These are phyloP conservation scores for Pseudomyrmex concolor DNA, from an alignment of 1,140 invertebrate genomes.

Conservation along the genomic window DNA sequence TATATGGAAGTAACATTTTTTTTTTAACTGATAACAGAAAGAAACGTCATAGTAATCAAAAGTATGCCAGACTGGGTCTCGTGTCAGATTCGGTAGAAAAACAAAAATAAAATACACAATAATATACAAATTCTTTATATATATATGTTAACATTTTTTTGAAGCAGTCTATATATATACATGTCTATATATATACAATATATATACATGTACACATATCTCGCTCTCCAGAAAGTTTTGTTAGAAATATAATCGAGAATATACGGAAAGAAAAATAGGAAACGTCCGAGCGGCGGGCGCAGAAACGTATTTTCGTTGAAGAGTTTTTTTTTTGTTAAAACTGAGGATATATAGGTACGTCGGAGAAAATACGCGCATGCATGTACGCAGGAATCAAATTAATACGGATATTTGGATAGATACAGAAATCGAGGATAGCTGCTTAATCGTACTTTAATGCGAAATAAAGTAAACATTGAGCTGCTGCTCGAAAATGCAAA, in stretches of 20 bases:
- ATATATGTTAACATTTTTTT: too few species aligned
- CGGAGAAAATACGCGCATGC: background rate
- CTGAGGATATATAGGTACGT: slow-evolving; percentile 6
- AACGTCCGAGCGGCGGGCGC: background rate
- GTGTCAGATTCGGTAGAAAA: too few species aligned
- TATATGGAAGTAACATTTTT: too few species aligned
- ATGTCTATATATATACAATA: too few species aligned
- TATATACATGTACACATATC: background rate
- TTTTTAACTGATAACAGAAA: too few species aligned
- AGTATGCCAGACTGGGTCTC: too few species aligned
- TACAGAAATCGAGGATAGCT: background rate
- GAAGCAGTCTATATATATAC: too few species aligned
- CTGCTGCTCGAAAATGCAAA: slow-evolving; percentile 75
- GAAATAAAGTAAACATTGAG: slow-evolving; percentile 79
- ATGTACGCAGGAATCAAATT: background rate
- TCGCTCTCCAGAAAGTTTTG: slow-evolving; percentile 33
- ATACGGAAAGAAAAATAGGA: slow-evolving; percentile 54
- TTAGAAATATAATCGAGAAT: slow-evolving; percentile 56
- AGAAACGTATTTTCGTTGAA: slow-evolving; percentile 50
- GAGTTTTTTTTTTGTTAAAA: slow-evolving; percentile 40
- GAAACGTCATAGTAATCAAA: too few species aligned
- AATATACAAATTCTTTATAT: too few species aligned
- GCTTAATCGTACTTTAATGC: slow-evolving; percentile 76
- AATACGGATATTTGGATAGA: slow-evolving; percentile 39
- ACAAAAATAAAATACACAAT: too few species aligned